Conservation (phyloP, 1,140 invertebrate species). For the Araneus ventricosus region DNA sequence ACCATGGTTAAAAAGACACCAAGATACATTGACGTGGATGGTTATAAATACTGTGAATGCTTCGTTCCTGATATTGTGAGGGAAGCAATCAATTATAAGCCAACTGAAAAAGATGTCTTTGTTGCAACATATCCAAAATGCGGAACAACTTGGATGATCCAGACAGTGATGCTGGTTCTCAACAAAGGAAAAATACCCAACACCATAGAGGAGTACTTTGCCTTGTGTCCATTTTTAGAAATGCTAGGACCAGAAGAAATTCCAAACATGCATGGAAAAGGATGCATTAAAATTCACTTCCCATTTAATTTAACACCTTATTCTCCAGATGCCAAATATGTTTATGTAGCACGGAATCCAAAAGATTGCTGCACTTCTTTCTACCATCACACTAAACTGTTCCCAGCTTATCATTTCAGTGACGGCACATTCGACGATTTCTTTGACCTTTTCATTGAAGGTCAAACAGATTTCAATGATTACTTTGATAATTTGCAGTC, state of each 20-base stretch:
- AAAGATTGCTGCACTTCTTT: slow-evolving; percentile 92
- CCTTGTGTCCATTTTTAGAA: slow-evolving; percentile 67
- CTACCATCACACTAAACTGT: slow-evolving; percentile 83
- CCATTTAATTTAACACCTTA: slow-evolving; percentile 81
- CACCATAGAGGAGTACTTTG: slow-evolving; percentile 57
- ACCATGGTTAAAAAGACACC: slow-evolving; percentile 57
- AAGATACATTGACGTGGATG: slow-evolving; percentile 65
- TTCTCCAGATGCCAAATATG: slow-evolving; percentile 81
- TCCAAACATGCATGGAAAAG: slow-evolving; percentile 63
- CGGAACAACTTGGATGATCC: slow-evolving; percentile 76
- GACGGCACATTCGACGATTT: slow-evolving; percentile 79
- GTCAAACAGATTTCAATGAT: slow-evolving; percentile 79
- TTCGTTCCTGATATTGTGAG: slow-evolving; percentile 52
- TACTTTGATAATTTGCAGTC: slow-evolving; percentile 74
- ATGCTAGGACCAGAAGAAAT: slow-evolving; percentile 71
- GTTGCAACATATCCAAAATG: slow-evolving; percentile 76
- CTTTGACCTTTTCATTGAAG: slow-evolving; percentile 79
- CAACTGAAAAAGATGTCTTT: slow-evolving; percentile 71
- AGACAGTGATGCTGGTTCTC: slow-evolving; percentile 68
- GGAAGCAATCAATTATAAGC: slow-evolving; percentile 66
- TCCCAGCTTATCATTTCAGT: slow-evolving; percentile 82
- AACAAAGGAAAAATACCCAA: slow-evolving; percentile 68
- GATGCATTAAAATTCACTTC: slow-evolving; percentile 76
- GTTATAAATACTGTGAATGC: slow-evolving; percentile 58
- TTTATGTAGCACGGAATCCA: slow-evolving; percentile 90